phyloP scores from a whole-genome alignment of 2,888 invertebrate species.

The Machimus atricapillus region DNA sequence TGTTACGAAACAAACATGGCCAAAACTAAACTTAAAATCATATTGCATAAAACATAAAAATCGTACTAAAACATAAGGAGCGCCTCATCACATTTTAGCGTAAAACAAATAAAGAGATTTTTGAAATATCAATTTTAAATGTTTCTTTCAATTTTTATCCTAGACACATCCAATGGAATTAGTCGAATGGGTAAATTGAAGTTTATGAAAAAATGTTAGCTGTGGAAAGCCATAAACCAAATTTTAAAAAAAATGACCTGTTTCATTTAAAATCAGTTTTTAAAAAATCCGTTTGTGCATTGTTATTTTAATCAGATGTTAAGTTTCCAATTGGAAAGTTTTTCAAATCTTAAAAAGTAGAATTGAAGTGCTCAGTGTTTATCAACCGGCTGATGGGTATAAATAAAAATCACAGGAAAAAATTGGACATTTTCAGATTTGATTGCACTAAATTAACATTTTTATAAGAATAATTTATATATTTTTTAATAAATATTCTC shows the following conservation, averaged over 20 bases:
- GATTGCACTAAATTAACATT: neutral
- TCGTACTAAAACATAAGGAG: neutral
- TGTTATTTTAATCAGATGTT: neutral
- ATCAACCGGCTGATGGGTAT: slow-evolving; percentile 26
- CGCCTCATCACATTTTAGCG: neutral
- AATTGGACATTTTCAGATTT: neutral
- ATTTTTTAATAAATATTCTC: too few relatives aligned
- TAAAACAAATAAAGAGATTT: neutral
- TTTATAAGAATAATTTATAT: too few relatives aligned
- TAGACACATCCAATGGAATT: slow-evolving; percentile 47
- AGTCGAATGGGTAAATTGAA: slow-evolving; percentile 48
- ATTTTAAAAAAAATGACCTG: neutral
- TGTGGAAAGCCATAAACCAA: neutral
- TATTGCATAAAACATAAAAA: neutral
- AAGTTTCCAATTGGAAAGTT: neutral
- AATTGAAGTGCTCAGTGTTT: neutral
- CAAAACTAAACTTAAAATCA: neutral
- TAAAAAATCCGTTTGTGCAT: neutral
- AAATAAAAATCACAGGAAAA: neutral
- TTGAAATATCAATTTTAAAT: slow-evolving; percentile 10
- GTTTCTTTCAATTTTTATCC: slow-evolving; percentile 43
- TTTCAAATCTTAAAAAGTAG: neutral
- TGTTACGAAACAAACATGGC: neutral
- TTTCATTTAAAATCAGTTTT: neutral
- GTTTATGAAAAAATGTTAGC: slow-evolving; percentile 38